Evolutionary conservation across 2,797 vertebrate species (phyloP).

Genomic region (Ceryle rudis): DNA sequence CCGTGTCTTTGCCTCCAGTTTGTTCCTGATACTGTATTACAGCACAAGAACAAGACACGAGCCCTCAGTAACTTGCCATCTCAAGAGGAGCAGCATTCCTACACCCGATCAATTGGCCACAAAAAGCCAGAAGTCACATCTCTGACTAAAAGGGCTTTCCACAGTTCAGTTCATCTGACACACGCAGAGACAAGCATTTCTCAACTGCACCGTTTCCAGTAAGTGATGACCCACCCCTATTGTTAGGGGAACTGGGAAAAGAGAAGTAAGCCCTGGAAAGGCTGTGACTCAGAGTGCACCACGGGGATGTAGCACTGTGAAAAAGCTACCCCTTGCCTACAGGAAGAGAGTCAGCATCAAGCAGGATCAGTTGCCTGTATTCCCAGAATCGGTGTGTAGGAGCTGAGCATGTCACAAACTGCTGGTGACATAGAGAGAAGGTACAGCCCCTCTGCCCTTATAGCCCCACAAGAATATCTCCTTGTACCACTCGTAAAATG

Average conservation of each 20-base stretch:
- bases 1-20: not conserved
- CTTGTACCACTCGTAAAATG: not conserved
- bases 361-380: not conserved
- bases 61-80: not conserved
- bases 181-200: not conserved
- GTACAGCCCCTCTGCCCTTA: not conserved
- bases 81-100: not conserved
- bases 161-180: not conserved
- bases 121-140: not conserved
- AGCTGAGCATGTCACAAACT: not conserved
- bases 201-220: not conserved
- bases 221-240: not conserved
- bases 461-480: not conserved
- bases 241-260: not conserved
- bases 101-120: not conserved
- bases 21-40: not conserved
- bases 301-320: fast-evolving
- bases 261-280: not conserved
- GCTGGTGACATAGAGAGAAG: not conserved
- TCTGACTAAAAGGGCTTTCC: not conserved
- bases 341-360: not conserved
- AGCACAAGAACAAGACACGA: not conserved
- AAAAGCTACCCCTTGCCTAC: not conserved
- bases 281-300: not conserved
- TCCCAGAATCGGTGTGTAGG: not conserved